Base-by-base conservation (phyloP, 2,888 invertebrate genomes). In the Ormyrus labotus region DNA sequence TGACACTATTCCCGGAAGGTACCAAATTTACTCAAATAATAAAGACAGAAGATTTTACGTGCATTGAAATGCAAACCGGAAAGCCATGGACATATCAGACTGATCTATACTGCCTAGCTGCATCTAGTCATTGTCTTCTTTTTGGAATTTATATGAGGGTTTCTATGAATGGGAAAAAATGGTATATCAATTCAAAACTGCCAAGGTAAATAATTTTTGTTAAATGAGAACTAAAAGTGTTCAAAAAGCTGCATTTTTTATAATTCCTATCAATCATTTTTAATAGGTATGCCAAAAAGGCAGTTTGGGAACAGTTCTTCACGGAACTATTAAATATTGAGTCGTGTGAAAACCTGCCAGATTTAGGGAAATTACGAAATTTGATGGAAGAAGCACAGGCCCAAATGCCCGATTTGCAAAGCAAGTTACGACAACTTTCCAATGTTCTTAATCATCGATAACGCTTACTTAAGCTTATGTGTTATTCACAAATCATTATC, bases 51-150 rank as follows among this genome's bases (percentile, higher is more conserved):
- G 94, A 94, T 79, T 96, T 96, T 87, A 94, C 95, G 45, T 96
- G 96, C 88, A 95, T 96, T 71, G 98, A 99, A 92, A 99, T 99
- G 98, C 93, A 94, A 84, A 97, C 97, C 86, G 94, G 95, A 63
- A 93, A 95, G 85, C 96, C 97, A 0, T 99, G 99, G 99, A 98
- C 96, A 57, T 98, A 96, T 91, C 98, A 98, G 92, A 96, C 96
- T 53, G 98, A 99, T 92, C 92, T 97, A 86, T 98, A 95, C 91
- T 98, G 98, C 84, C 92, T 98, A 82, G 96, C 96, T 69, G 96
- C 96, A 11, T 96, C 96, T 9, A 94, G 97, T 84, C 96, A 98
- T 90, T 96, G 96, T 69, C 92, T 98, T 84, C 91, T 98, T 13
- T 96, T 97, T 92, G 96, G 96, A 63, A 95, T 95, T 88, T 98